Evolutionary conservation across 2,888 invertebrate genomes (phyloP).

Genomic region (Spatulosminthurus flaviceps): DNA sequence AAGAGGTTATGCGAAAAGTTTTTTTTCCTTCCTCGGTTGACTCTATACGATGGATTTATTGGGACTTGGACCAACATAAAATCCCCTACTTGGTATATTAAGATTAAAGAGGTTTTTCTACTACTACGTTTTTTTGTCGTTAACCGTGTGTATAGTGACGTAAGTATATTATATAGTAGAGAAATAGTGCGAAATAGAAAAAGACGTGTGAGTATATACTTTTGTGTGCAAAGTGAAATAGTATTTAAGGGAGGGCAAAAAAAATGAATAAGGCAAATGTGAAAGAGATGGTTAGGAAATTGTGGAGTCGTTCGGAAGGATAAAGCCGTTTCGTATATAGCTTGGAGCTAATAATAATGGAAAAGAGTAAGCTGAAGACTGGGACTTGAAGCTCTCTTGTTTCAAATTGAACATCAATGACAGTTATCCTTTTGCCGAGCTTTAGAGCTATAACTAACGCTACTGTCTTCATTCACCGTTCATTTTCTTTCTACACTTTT

Average conservation of each 20-base stretch:
- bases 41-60: too few relatives aligned
- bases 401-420: conserved; percentile 19
- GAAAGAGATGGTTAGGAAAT: conserved; percentile 3
- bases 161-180: too few relatives aligned
- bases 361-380: neutral
- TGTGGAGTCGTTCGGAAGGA: neutral
- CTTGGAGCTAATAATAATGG: neutral
- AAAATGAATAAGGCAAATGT: neutral
- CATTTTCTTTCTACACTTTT: conserved; percentile 22
- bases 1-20: too few relatives aligned
- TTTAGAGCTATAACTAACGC: neutral
- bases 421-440: conserved; percentile 21
- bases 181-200: too few relatives aligned
- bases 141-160: too few relatives aligned
- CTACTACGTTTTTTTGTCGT: too few relatives aligned
- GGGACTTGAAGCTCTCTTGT: neutral
- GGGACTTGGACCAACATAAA: too few relatives aligned
- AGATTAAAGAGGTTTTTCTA: too few relatives aligned
- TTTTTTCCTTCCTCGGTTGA: too few relatives aligned
- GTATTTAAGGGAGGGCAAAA: neutral
- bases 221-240: too few relatives aligned
- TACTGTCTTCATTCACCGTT: conserved; percentile 23
- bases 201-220: too few relatives aligned
- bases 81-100: too few relatives aligned
- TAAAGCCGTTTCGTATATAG: neutral